Conservation (phyloP, 1,140 invertebrate genomes). For the Brachionus calyciflorus region DNA sequence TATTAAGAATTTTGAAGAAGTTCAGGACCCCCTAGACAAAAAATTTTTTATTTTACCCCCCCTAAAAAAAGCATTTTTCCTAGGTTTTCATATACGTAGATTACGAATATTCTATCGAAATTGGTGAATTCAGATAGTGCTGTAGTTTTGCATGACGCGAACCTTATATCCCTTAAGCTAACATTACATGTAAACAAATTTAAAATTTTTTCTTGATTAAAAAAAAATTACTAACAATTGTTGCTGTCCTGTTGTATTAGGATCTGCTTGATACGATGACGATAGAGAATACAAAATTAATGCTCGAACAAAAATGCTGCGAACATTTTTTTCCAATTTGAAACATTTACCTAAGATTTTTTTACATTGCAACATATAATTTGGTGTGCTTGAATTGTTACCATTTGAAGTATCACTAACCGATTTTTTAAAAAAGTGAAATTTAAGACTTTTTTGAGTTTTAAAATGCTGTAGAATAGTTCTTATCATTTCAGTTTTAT, state of each 20-base stretch:
- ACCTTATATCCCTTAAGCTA: too few relatives aligned
- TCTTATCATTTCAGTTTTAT: constrained; percentile 33
- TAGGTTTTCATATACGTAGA: too few relatives aligned
- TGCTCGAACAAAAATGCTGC: constrained; percentile 59
- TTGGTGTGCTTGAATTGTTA: not conserved
- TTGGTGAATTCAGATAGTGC: too few relatives aligned
- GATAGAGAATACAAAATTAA: constrained; percentile 62
- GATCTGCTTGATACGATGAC: constrained; percentile 59
- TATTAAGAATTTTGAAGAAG: too few relatives aligned
- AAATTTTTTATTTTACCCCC: too few relatives aligned
- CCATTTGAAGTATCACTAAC: not conserved
- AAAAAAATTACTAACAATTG: constrained; percentile 54
- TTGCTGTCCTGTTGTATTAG: constrained; percentile 53
- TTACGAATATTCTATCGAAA: too few relatives aligned
- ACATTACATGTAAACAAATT: too few relatives aligned
- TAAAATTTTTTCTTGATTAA: not conserved
- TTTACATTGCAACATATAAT: constrained; percentile 50
- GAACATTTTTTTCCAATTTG: constrained; percentile 53
- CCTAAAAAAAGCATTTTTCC: too few relatives aligned
- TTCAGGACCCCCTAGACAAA: too few relatives aligned
- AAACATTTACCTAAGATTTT: constrained; percentile 57
- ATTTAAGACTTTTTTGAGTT: constrained; percentile 42
- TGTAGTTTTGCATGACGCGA: too few relatives aligned
- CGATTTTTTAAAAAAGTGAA: constrained; percentile 19
- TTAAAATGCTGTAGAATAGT: constrained; percentile 4